Conservation (phyloP, 2,797 vertebrate genomes). For the Labeo calbasu region DNA sequence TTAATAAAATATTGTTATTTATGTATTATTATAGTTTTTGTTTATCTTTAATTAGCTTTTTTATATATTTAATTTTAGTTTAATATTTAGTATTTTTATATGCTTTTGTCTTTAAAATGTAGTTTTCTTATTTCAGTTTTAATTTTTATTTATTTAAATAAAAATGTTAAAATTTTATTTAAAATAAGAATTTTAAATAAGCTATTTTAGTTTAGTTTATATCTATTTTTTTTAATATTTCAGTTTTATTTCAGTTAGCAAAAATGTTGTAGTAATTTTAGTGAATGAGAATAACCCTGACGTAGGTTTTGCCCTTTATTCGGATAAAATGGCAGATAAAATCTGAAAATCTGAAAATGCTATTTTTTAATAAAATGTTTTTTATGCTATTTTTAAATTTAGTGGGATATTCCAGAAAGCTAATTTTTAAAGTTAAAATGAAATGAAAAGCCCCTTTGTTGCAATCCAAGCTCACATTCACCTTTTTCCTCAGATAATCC, state of each 20-base stretch:
- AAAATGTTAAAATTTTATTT: fast-evolving
- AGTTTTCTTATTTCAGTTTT: not conserved
- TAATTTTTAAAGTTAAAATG: not conserved
- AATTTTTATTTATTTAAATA: not conserved
- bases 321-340: not conserved
- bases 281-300: not conserved
- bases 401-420: not conserved
- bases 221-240: not conserved
- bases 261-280: not conserved
- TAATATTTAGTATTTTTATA: not conserved
- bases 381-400: not conserved
- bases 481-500: not conserved
- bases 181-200: no score
- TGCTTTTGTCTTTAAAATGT: not conserved
- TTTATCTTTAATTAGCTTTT: not conserved
- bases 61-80: not conserved
- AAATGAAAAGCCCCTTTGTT: not conserved
- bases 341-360: no score
- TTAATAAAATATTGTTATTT: not conserved
- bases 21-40: not conserved
- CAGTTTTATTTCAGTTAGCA: not conserved
- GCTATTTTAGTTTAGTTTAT: no score
- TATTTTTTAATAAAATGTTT: no score
- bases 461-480: not conserved
- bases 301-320: not conserved